Evolutionary conservation across 2,797 vertebrate species (phyloP).

Genomic region (Crenuchus spilurus): DNA sequence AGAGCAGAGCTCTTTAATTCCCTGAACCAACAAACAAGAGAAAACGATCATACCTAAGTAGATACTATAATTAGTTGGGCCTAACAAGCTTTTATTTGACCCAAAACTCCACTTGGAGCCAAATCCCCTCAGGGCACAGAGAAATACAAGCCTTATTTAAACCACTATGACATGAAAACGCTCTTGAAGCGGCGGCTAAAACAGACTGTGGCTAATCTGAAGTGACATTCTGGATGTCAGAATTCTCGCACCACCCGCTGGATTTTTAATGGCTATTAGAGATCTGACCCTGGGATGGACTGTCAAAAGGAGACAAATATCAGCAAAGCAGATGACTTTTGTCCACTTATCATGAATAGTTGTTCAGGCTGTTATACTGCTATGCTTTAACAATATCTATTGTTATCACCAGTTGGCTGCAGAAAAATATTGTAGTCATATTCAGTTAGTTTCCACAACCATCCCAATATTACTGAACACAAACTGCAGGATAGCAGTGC

Average conservation of each 20-base stretch:
- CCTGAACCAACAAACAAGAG: neutral
- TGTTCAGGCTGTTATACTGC: too few species aligned
- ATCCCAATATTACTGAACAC: too few species aligned
- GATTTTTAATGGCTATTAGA: slow-evolving; percentile 73
- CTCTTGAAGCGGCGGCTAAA: slow-evolving; percentile 63
- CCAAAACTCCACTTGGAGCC: slow-evolving; percentile 18
- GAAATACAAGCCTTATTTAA: slow-evolving; percentile 44
- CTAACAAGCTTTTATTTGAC: slow-evolving; percentile 34
- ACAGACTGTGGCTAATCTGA: slow-evolving; percentile 63
- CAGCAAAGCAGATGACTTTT: slow-evolving; percentile 15
- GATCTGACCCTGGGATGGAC: slow-evolving; percentile 56
- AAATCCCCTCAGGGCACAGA: slow-evolving; percentile 7
- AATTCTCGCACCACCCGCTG: slow-evolving; percentile 76
- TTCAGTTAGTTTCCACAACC: too few species aligned
- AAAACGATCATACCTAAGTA: slow-evolving; percentile 6
- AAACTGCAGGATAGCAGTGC: too few species aligned
- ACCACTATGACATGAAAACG: slow-evolving; percentile 44
- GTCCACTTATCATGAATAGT: slow-evolving; percentile 18
- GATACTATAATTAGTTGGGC: slow-evolving; percentile 39
- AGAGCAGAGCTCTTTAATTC: neutral
- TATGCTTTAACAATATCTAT: too few species aligned
- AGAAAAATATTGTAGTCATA: too few species aligned
- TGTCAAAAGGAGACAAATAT: slow-evolving; percentile 58
- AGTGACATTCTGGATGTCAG: slow-evolving; percentile 74
- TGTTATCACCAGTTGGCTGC: too few species aligned